Base-by-base conservation (phyloP, 2,888 invertebrate genomes). In the Lutraria lutraria region DNA sequence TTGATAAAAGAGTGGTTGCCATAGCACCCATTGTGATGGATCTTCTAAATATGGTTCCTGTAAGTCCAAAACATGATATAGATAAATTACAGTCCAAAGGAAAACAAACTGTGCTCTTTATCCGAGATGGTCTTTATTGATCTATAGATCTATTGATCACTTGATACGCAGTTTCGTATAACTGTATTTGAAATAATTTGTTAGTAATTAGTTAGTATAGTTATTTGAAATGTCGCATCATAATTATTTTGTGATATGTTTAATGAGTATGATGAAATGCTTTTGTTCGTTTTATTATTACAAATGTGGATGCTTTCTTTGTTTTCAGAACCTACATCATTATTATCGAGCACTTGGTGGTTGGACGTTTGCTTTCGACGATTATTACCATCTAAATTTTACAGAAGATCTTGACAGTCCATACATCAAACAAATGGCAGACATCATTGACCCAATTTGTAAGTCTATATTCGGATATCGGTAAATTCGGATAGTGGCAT, bases 21-120 rank as follows among this genome's bases (percentile, higher is more conserved):
- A 92, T 95, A 80, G 94, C 93, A 31, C 96, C 96, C 13, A 94
- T 96, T 19, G 95, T 96, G 25, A 93, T 96, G 95, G 95, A 95
- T 86, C 92, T 96, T 4, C 89, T 96, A n/a, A 94, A 95, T 68
- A 89, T 95, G 68, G 91, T 89, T 13, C 89, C 93, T 93, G 95
- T 94, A 81, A 81, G 81, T 83, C 31, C 15, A 43, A 25, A 25
- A 10, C 25, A 2, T 25, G 63, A 68, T 68, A 25, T 25, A n/a
- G 43, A 4, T 43, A 43, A 43, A 43, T 43, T 2, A 43, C 43
- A 2, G 43, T 43, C 43, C 43, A 43, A 43, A 43, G 43, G 43
- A 43, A 43, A 43, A 43, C 43, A 43, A 43, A 43, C 43, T 43
- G 43, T 43, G 43, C 43, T 43, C 43, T 43, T 43, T 43, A 43